These are phyloP conservation scores for Notothenia coriiceps DNA, from an alignment of 2,113 vertebrate species.

Conservation along the genomic window DNA sequence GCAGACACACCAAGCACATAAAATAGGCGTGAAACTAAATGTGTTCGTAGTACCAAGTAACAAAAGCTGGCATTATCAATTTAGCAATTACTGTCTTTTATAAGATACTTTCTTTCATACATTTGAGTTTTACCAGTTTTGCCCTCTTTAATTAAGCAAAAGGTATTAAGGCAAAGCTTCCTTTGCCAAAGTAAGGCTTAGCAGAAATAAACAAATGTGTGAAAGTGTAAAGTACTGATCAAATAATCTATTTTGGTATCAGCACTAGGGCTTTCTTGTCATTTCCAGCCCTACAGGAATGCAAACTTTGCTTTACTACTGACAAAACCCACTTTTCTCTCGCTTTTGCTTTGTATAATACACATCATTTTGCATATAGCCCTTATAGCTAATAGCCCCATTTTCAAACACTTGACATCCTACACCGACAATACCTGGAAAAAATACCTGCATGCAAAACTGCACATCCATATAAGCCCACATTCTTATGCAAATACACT, in stretches of 20 bases:
- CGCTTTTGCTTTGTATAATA: conserved; percentile 40
- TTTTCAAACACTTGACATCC: conserved; percentile 29
- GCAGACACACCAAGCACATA: not conserved
- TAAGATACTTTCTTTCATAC: not conserved
- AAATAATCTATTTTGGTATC: not conserved
- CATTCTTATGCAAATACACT: conserved; percentile 40
- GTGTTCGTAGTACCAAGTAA: not conserved
- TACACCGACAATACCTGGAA: conserved; percentile 12
- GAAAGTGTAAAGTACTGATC: not conserved
- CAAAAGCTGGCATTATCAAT: too few relatives aligned
- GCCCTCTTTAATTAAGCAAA: not conserved
- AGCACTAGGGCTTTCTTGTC: not conserved
- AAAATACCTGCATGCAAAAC: conserved; percentile 11
- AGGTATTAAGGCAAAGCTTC: too few relatives aligned
- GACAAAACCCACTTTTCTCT: not conserved
- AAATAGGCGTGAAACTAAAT: not conserved
- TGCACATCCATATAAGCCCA: conserved; percentile 24
- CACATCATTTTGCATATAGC: conserved; percentile 25
- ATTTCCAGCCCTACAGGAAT: not conserved
- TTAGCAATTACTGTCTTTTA: not conserved
- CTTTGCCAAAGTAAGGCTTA: not conserved
- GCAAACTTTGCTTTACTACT: conserved; percentile 1
- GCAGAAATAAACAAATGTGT: not conserved
- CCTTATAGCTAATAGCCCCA: conserved; percentile 29
- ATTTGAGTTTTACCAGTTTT: not conserved